Evolutionary conservation across 2,797 vertebrate species (phyloP).

Genomic region (Erithacus rubecula): DNA sequence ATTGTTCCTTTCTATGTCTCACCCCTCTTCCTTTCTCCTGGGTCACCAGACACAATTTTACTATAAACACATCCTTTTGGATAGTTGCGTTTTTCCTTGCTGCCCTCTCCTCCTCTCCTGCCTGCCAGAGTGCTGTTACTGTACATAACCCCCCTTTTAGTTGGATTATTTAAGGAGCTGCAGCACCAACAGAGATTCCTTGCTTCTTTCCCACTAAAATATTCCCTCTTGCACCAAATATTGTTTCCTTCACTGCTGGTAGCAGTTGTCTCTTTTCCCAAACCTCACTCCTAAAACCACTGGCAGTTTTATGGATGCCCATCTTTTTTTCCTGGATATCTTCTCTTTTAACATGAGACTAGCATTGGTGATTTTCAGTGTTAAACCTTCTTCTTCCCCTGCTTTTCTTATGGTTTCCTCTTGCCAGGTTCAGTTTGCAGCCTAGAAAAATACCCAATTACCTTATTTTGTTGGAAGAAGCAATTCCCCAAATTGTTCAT

Average conservation of each 20-base stretch:
- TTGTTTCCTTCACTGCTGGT: background rate
- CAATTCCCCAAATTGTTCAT: conserved; percentile 52
- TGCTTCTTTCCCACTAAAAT: background rate
- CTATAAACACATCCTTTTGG: background rate
- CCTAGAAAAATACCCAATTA: background rate
- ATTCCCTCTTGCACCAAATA: background rate
- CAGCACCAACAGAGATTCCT: background rate
- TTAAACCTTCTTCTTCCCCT: conserved; percentile 18
- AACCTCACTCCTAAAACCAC: background rate
- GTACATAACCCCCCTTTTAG: background rate
- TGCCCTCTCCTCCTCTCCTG: background rate
- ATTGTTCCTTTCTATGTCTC: background rate
- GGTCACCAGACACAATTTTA: background rate
- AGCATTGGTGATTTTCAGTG: background rate
- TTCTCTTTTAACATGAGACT: background rate
- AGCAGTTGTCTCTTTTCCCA: background rate
- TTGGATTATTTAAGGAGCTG: background rate
- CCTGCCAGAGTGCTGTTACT: background rate
- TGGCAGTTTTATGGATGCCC: background rate
- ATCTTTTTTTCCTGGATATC: background rate
- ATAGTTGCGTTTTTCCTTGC: background rate
- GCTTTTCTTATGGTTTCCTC: conserved; percentile 5
- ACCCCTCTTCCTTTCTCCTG: background rate
- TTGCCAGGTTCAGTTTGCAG: conserved; percentile 16
- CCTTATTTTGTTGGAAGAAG: conserved; percentile 31